phyloP scores from a whole-genome alignment of 2,797 vertebrate species.

The Anabacerthia variegaticeps region DNA sequence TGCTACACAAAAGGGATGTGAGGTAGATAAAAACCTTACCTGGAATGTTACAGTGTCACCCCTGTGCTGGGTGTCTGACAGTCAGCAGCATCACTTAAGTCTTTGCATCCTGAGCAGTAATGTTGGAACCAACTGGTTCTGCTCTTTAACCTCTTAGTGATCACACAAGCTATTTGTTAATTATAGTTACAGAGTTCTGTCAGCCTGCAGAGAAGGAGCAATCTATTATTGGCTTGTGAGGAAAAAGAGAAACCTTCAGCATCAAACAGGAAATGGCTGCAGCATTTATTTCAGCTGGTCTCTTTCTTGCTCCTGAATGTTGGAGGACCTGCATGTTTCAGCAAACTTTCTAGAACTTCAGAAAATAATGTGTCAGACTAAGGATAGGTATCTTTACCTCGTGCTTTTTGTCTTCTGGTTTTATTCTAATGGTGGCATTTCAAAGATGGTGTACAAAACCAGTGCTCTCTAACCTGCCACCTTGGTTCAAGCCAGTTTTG shows the following conservation, averaged over 20 bases:
- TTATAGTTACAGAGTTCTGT: not conserved
- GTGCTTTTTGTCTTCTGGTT: not conserved
- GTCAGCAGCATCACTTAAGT: not conserved
- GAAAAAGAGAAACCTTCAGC: not conserved
- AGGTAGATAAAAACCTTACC: not conserved
- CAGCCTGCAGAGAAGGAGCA: not conserved
- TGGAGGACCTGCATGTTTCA: not conserved
- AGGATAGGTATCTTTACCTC: not conserved
- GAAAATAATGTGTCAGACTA: not conserved
- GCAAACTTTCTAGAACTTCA: slow-evolving; percentile 1
- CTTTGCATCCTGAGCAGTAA: not conserved
- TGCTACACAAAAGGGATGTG: not conserved
- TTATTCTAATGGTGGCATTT: not conserved
- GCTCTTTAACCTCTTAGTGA: not conserved
- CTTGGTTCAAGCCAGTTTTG: not conserved
- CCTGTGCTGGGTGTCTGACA: not conserved
- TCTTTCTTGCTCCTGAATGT: not conserved
- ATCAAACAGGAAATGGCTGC: slow-evolving; percentile 2
- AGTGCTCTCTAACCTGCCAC: not conserved
- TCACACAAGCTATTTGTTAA: not conserved
- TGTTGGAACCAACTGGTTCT: not conserved
- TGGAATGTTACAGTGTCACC: not conserved
- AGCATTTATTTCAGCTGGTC: not conserved
- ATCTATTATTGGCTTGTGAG: not conserved
- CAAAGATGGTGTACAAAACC: not conserved